Evolutionary conservation across 2,797 vertebrate species (phyloP), one percentile per base, ranked within the genome.

Genomic region (Falco cherrug): DNA sequence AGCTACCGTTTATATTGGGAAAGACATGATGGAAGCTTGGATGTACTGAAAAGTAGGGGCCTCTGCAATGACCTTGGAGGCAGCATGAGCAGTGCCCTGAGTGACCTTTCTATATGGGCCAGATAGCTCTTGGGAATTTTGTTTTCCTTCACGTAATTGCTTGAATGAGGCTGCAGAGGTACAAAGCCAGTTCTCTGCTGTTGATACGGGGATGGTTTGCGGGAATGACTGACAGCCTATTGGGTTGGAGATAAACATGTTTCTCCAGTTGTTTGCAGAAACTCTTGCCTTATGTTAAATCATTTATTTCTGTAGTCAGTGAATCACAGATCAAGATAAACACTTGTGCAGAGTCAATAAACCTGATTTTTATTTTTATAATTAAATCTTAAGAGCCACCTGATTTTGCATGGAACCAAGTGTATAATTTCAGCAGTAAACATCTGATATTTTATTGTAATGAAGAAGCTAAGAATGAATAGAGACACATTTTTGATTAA

Each of bases 401-500:
- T 96, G 85, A 87, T 95, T 97, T 96, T 94, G 64, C 82, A 43
- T 56, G 83, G 60, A 94, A 65, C 75, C 61, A 76, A 68, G 48
- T 75, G 84, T 78, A 47, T 90, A 84, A 89, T 96, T 97, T 95
- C 74, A 84, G 25, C 54, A 89, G 84, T 83, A 93, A 93, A 97
- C 64, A 93, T 81, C 91, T 95, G 77, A 94, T 87, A 82, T 87
- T 97, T 97, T 79, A 74, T 84, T 81, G 37, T 81, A 87, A 91
- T 89, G 91, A 95, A 93, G 90, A 97, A 88, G 84, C 87, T 82
- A 90, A 73, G 50, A 95, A 81, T 96, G 95, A 97, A 96, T 94
- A 90, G 83, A 94, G 71, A 37, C 69, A 67, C 43, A 74, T 78
- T 95, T 98, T 95, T 98, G 93, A 97, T 98, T 98, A 97, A 97